Evolutionary conservation across 2,888 invertebrate species (phyloP).

Genomic region (Tachystola acroxantha): DNA sequence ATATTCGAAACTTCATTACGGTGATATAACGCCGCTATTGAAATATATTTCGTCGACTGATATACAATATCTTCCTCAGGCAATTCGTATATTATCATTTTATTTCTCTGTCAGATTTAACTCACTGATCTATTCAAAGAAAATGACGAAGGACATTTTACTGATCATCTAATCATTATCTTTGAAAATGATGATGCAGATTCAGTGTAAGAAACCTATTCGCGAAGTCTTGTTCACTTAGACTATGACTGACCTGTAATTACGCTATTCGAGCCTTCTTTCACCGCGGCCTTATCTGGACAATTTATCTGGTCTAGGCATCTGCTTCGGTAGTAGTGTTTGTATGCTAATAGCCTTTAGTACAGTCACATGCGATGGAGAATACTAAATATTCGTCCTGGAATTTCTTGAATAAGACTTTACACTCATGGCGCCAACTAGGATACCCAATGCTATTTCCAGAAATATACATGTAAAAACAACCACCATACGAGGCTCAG

Average conservation of each 20-base stretch:
- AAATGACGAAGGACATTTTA: neutral
- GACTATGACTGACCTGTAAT: conserved; percentile 32
- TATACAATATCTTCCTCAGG: too few relatives aligned
- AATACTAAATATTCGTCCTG: too few relatives aligned
- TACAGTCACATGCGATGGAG: conserved; percentile 24
- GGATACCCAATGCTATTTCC: too few relatives aligned
- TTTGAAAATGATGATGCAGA: conserved; percentile 1
- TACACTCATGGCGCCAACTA: too few relatives aligned
- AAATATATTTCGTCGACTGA: too few relatives aligned
- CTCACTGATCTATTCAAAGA: neutral
- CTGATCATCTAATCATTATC: neutral
- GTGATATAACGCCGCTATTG: too few relatives aligned
- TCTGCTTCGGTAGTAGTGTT: conserved; percentile 53
- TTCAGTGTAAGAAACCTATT: neutral
- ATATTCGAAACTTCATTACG: too few relatives aligned
- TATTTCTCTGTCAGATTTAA: too few relatives aligned
- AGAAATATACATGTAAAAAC: too few relatives aligned
- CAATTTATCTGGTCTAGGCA: conserved; percentile 67
- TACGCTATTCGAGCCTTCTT: conserved; percentile 52
- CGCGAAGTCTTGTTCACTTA: conserved; percentile 3
- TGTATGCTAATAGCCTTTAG: conserved; percentile 57
- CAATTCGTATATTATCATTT: too few relatives aligned
- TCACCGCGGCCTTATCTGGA: conserved; percentile 56
- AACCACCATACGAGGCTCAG: too few relatives aligned
- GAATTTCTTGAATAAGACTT: too few relatives aligned